Evolutionary conservation across 2,888 invertebrate species (phyloP), one percentile per base, ranked within the genome.

Genomic region (Dusona sp.): DNA sequence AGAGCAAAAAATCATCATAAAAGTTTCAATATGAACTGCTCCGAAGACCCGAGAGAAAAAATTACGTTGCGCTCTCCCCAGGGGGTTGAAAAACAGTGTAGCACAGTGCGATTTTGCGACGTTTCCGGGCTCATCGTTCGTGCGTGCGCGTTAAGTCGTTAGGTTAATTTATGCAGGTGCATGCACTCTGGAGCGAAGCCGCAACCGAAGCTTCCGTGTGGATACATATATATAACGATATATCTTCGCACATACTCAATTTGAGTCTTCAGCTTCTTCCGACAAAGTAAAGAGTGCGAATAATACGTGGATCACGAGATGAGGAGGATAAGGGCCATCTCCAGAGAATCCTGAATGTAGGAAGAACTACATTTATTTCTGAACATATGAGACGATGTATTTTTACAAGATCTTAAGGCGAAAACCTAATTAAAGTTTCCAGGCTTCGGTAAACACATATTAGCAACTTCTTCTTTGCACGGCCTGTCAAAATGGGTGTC

Each of bases 81-180:
- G 36, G 48, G 45, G 48, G 38, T 72, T 38, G 42, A 74, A 36
- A 75, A 51, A 45, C 45, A 54, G 42, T 25, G 25, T 11, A 42
- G 64, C 72, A 45, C 36, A 2, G 61, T 38, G 64, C 45, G 25
- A 51, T 68, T 54, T 75, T 33, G 73, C 29, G 45, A 45, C 22
- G 79, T 89, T 89, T 89, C 87, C 88, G 88, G 83, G 36, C 61
- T 51, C 65, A 16, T 38, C 70, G 67, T 64, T 48, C 70, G 70
- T 82, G 82, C 73, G 73, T 79, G 65, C 65, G 67, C 79, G 75
- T 83, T 89, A 88, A 88, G 88, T 90, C 87, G 87, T 90, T 90
- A 90, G 77, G 88, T 81, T 91, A 90, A 91, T 90, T 85, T 89
- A 90, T 90, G 87, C 89, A 79, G 85, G 78, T 84, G 87, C 85